These are phyloP conservation scores for Narcine bancroftii DNA, from an alignment of 2,113 vertebrate species.

Conservation along the genomic window DNA sequence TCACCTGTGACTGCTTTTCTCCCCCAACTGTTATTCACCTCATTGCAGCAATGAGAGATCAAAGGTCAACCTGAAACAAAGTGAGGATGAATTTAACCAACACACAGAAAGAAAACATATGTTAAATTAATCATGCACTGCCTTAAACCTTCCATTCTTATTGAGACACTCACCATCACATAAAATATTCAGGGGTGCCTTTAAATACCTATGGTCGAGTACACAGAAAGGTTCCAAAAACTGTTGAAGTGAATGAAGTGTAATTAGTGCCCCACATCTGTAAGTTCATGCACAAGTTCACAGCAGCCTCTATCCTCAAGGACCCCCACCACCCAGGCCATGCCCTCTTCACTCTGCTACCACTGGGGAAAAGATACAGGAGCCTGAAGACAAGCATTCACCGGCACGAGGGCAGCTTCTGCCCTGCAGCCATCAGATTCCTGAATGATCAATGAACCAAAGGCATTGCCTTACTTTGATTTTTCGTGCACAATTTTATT, in stretches of 20 bases:
- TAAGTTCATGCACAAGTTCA: too few relatives aligned
- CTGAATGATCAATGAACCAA: too few relatives aligned
- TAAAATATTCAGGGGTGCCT: conserved; percentile 85
- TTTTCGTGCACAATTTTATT: too few relatives aligned
- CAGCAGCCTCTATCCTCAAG: too few relatives aligned
- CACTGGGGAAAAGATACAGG: too few relatives aligned
- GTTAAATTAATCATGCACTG: conserved; percentile 94
- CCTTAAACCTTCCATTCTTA: conserved; percentile 90
- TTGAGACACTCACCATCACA: conserved; percentile 81
- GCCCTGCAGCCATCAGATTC: too few relatives aligned
- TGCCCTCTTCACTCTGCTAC: too few relatives aligned
- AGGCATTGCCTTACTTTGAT: too few relatives aligned
- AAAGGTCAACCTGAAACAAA: background rate
- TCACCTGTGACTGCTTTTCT: background rate
- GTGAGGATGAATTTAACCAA: conserved; percentile 13
- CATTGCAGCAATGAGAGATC: background rate
- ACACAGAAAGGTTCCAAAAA: conserved; percentile 64
- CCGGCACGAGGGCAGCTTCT: too few relatives aligned
- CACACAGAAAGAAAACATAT: conserved; percentile 45
- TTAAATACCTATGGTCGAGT: conserved; percentile 62
- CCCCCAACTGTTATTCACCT: background rate
- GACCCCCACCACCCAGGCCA: too few relatives aligned
- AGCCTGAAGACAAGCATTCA: too few relatives aligned
- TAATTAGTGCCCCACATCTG: conserved; percentile 22
- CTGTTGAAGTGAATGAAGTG: conserved; percentile 54